Base-by-base conservation (phyloP, 64 coral and sea anemone species). In the Hydrozoanthus tunicans region DNA sequence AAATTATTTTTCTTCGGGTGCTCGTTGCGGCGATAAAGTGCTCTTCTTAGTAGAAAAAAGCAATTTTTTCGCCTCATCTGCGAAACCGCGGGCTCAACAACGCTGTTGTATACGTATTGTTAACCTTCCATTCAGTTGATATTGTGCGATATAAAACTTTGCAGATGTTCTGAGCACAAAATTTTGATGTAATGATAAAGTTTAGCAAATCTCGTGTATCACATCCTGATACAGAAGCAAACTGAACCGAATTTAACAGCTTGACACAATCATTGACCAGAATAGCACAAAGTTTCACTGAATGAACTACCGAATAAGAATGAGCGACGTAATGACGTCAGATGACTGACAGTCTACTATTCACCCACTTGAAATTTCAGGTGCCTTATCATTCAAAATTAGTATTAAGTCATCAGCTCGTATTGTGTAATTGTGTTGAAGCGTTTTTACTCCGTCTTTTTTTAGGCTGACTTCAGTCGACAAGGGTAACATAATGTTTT, bases 41-140 rank as follows among this genome's bases (percentile, higher is more conserved):
- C 23, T 73, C 20, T 75, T 75, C 10, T 88, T 25, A 11, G 20
- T 17, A 75, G 25, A 75, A 88, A 59, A 5, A 61, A 88, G 84
- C 67, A 55, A 74, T 75, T 88, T 85, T 68, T 59, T 69, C 7
- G 6, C 69, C 57, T 88, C 84, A 88, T 88, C 53, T 59, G 84
- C 84, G 54, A 88, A 88, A 73, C 84, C 69, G 69, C 84, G 68
- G 84, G 84, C 84, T 88, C 69, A 73, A 26, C 59, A 9, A 27
- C 12, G 53, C 60, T 24, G n/a, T 75, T 74, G 69, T 57, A 73
- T 55, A 26, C 23, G 55, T 70, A 88, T 88, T 88, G 68, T 88
- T 74, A 53, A 9, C 55, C 52, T 3, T 62, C 24, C 68, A 32
- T 25, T 74, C 84, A 70, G 84, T 73, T 58, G 66, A 88, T 88